A percentile compares a stretch with the other conserved stretches of the same genome.
These are phyloP conservation scores for Cactoblastis cactorum DNA, from an alignment of 2,888 invertebrate species.

Conservation along the genomic window DNA sequence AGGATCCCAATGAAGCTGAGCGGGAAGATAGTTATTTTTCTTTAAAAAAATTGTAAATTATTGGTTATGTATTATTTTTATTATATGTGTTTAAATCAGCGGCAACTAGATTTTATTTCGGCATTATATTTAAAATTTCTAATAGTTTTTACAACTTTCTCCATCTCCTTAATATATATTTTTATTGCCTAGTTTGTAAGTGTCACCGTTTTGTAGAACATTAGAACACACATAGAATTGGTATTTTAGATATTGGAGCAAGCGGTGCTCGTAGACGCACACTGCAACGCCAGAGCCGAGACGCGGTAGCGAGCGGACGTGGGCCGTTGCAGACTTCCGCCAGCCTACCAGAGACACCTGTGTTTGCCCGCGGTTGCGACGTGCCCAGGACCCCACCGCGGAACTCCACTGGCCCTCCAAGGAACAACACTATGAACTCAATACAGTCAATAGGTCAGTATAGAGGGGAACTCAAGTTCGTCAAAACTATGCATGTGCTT, in stretches of 20 bases:
- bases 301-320: slow-evolving; percentile 63
- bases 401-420: slow-evolving; percentile 82
- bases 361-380: slow-evolving; percentile 91
- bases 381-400: slow-evolving; percentile 90
- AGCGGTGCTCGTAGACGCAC: slow-evolving; percentile 73
- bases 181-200: no score
- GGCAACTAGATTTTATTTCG: no score
- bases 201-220: no score
- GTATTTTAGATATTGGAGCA: slow-evolving; percentile 61
- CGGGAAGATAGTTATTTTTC: no score
- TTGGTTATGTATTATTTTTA: no score
- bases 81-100: no score
- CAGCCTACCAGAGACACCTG: slow-evolving; percentile 93
- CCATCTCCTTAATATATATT: no score
- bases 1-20: no score
- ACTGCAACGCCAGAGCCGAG: slow-evolving; percentile 70
- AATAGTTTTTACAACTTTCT: no score
- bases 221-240: background rate
- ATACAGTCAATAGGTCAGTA: slow-evolving; percentile 74
- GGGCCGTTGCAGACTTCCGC: slow-evolving; percentile 89
- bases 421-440: slow-evolving; percentile 81
- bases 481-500: no score
- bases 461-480: background rate
- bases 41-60: no score
- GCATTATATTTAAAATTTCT: no score